Evolutionary conservation across 2,888 invertebrate genomes (phyloP), one percentile per base, ranked within the genome.

Genomic region (Caenorhabditis sp.): DNA sequence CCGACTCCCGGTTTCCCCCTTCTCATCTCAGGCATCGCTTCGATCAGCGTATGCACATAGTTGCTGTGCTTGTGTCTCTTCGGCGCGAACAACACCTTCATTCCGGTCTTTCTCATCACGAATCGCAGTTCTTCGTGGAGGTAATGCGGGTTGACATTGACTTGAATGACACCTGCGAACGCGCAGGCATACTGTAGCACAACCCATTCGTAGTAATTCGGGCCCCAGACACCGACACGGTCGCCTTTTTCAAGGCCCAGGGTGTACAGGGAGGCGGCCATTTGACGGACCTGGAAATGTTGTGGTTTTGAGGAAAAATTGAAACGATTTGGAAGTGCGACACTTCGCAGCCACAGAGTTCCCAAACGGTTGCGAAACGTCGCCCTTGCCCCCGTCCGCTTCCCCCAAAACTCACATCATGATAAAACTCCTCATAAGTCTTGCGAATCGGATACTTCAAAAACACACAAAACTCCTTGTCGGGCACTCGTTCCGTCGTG

Each of bases 151-250:
- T 96, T 96, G 28, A 96, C 93, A 64, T 94, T 95, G 9, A 95
- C 95, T 92, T 95, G 92, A 20, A 95, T 93, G 0, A 95, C 92
- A 0, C 96, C 96, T 0, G 94, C 94, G 83, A 95, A 94, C 0
- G 95, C 94, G 0, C 95, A 94, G 0, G 95, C 96, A 90, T 95
- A 92, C 91, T 95, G 94, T 0, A 94, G 93, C 0, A 95, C 88
- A 78, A 95, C 94, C 96, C 96, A 97, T 90, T 96, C 95, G 60
- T 94, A 92, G 65, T 85, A 84, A 92, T 96, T 96, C 0, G 96
- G 95, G 0, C 95, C 94, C 95, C 95, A 96, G n/a, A 96, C 93
- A 0, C 95, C 96, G 1, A 97, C 90, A 9, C 95, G 92, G 89
- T 96, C 96, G 0, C 95, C 95, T 28, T 92, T 93, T 72, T 94